phyloP scores from a whole-genome alignment of 2,888 invertebrate species.

The Cinara cedri region DNA sequence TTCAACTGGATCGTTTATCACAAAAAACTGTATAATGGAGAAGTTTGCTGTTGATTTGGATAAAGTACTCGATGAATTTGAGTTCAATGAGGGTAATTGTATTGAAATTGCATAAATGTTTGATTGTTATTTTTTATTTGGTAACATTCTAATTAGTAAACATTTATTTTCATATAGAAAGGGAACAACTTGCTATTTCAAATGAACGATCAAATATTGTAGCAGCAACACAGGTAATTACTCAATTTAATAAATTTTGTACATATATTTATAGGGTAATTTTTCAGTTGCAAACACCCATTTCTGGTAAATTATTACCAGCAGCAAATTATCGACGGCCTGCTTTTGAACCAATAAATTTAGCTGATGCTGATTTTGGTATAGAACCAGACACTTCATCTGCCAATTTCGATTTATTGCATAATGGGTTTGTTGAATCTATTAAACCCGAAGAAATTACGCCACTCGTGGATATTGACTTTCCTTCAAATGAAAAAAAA shows the following conservation, averaged over 20 bases:
- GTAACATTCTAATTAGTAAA: background rate
- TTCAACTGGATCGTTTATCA: background rate
- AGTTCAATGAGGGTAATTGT: conserved; percentile 72
- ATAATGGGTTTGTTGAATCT: conserved; percentile 29
- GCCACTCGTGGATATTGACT: conserved; percentile 40
- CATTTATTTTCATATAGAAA: conserved; percentile 41
- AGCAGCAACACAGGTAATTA: conserved; percentile 23
- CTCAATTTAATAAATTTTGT: conserved; percentile 24
- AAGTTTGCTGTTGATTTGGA: conserved; percentile 77
- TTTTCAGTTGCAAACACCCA: conserved; percentile 5
- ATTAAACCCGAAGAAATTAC: conserved; percentile 14
- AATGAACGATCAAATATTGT: conserved; percentile 22
- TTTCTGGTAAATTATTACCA: conserved; percentile 56
- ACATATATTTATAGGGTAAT: background rate
- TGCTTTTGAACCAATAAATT: conserved; percentile 61
- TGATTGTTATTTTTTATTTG: background rate
- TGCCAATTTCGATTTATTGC: conserved; percentile 11
- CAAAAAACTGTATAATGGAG: conserved; percentile 64
- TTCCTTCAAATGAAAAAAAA: conserved; percentile 19
- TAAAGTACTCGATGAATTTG: conserved; percentile 83
- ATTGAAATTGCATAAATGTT: background rate
- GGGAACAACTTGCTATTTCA: conserved; percentile 39
- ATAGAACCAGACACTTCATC: conserved; percentile 29
- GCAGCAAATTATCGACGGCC: conserved; percentile 61
- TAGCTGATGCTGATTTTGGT: conserved; percentile 62